Evolutionary conservation across 2,113 vertebrate species (phyloP).

Genomic region (Urocynchramus pylzowi): DNA sequence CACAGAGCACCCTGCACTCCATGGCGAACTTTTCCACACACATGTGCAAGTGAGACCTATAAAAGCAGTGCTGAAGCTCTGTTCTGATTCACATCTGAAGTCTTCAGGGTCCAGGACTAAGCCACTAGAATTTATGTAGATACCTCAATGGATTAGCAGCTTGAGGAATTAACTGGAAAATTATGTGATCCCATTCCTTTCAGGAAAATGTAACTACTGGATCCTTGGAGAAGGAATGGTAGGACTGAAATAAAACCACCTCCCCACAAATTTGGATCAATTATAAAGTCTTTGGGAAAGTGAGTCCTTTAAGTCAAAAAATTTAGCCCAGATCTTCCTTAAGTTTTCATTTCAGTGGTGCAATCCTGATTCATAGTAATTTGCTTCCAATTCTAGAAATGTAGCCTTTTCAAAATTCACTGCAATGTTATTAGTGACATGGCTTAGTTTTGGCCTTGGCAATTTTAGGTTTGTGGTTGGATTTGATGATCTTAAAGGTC

Average conservation of each 20-base stretch:
- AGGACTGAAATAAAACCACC: background rate
- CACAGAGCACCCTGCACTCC: background rate
- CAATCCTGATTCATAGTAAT: background rate
- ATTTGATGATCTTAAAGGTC: background rate
- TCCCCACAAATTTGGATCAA: background rate
- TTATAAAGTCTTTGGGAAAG: background rate
- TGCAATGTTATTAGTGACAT: background rate
- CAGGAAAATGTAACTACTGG: background rate
- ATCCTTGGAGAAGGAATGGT: background rate
- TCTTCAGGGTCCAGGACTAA: background rate
- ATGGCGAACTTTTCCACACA: background rate
- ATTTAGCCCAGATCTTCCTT: background rate
- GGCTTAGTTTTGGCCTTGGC: background rate
- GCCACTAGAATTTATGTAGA: background rate
- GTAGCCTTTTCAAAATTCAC: background rate
- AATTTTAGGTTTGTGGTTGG: background rate
- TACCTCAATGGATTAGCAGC: background rate
- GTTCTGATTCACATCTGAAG: background rate
- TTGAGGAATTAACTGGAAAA: background rate
- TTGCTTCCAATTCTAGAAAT: background rate
- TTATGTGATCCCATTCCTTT: rapidly evolving
- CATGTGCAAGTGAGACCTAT: rapidly evolving
- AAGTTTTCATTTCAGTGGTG: background rate
- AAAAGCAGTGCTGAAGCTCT: background rate
- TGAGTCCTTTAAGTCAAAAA: background rate